Conservation (phyloP, 2,888 invertebrate genomes). For the Caenorhabditis uteleia region DNA sequence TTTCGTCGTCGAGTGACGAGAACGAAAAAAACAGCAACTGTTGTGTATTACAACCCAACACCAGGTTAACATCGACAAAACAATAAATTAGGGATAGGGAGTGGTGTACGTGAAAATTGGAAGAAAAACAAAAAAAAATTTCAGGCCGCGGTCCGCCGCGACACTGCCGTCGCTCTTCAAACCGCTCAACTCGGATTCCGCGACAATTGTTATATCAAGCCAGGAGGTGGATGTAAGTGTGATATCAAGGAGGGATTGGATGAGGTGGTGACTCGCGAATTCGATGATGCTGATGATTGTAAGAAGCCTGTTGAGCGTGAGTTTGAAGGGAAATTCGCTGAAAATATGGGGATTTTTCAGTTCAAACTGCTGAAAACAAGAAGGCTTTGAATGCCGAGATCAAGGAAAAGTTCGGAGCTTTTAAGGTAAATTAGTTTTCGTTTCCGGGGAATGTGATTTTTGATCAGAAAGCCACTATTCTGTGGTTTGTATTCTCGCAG, state of each 20-base stretch:
- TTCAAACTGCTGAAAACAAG: conserved; percentile 52
- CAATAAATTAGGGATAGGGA: too few relatives aligned
- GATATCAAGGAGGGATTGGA: conserved; percentile 54
- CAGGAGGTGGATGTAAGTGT: conserved; percentile 49
- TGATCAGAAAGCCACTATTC: too few relatives aligned
- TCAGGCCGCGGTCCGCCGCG: conserved; percentile 36
- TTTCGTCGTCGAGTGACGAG: too few relatives aligned
- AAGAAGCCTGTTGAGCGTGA: conserved; percentile 56
- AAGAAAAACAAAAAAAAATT: conserved; percentile 1
- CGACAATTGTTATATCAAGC: conserved; percentile 35
- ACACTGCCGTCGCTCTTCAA: conserved; percentile 21
- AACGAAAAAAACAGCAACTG: too few relatives aligned
- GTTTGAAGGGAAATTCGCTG: background rate
- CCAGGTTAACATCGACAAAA: too few relatives aligned
- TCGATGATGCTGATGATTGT: conserved; percentile 48
- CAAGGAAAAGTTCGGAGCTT: conserved; percentile 53
- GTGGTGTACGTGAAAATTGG: background rate
- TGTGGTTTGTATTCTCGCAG: too few relatives aligned
- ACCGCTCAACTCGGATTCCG: conserved; percentile 13
- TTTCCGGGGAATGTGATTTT: too few relatives aligned
- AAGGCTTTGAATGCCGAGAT: conserved; percentile 48
- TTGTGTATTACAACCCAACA: too few relatives aligned
- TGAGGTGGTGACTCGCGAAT: conserved; percentile 44
- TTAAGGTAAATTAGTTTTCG: conserved; percentile 46
- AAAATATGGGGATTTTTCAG: background rate